Conservation (phyloP, 37 sponge, comb jelly and placozoan species). For the Trichoplax adhaerens region DNA sequence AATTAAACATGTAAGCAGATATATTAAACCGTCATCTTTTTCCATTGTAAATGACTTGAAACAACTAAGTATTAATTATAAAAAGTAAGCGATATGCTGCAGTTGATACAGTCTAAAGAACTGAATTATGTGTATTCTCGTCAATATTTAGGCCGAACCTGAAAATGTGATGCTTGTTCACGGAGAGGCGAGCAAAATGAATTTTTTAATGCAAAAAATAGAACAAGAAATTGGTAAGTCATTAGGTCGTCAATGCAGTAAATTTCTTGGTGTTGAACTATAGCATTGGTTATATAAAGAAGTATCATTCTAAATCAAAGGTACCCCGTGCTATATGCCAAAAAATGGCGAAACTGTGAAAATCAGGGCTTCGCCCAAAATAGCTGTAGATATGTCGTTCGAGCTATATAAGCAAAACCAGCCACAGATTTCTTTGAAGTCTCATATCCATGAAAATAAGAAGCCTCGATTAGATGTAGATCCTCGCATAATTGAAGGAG, state of each 20-base stretch:
- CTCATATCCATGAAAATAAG: no score
- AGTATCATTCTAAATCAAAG: not conserved
- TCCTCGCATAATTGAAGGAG: no score
- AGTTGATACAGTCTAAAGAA: not conserved
- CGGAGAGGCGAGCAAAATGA: conserved; percentile 91
- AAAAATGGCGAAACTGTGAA: conserved; percentile 77
- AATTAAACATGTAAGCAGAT: conserved; percentile 43
- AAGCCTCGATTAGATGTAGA: no score
- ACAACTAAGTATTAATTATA: not conserved
- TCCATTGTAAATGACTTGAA: not conserved
- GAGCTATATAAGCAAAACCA: no score
- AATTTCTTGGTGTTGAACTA: conserved; percentile 4
- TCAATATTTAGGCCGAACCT: conserved; percentile 47
- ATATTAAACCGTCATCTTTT: not conserved
- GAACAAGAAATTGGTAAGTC: conserved; percentile 24
- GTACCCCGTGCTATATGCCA: conserved; percentile 60
- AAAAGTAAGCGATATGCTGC: not conserved
- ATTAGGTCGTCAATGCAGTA: not conserved
- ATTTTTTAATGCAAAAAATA: conserved; percentile 50
- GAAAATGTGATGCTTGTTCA: conserved; percentile 93
- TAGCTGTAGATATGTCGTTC: conserved; percentile 26
- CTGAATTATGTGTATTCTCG: conserved; percentile 10
- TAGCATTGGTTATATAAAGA: not conserved
- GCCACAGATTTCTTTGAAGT: no score
- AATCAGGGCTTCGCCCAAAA: conserved; percentile 51